Base-by-base conservation (phyloP, 2,888 invertebrate species). In the Venustoraphidia nigricollis region DNA sequence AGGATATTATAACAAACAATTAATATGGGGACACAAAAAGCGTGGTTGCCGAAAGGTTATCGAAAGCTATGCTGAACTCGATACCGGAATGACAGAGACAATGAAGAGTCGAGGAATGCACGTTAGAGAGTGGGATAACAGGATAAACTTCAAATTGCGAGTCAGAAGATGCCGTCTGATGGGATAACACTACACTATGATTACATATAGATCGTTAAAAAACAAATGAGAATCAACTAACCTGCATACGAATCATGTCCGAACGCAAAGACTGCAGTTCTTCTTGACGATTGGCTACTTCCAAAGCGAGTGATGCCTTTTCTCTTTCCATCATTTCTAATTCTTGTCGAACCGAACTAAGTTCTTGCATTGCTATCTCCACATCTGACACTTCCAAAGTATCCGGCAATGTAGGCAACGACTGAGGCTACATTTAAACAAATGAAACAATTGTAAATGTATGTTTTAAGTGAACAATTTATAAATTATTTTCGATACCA, bases 221-320 rank as follows among this genome's bases (percentile, higher is more conserved):
- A 27, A 27, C 27, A 3, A 27, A 27, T 6, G 6, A 27, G 27
- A 41, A 50, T 52, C 54, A 43, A 53, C 54, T 59, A 58, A 83
- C 82, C 76, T 84, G 84, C 56, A 86, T 65, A 56, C 78, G 74
- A 39, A 76, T 73, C 55, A 85, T 74, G 66, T 87, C 85, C 49
- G 73, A 73, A 56, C 79, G 73, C 48, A 86, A 68, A 55, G 75
- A 69, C 53, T 77, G 76, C 50, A 85, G 73, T 61, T 87, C 83
- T 46, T 74, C 73, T 51, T 77, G 79, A 57, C 77, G 74, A 57
- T 79, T 77, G 58, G 77, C 64, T 57, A 83, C 62, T 60, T 83
- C 81, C 52, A 76, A 63, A 60, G 81, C 79, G 57, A 83, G 66
- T 58, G 74, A 74, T 41, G 73, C 70, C 55, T 82, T 77, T 64